Evolutionary conservation across 2,888 invertebrate genomes (phyloP).

Genomic region (Rhodophaea formosa): DNA sequence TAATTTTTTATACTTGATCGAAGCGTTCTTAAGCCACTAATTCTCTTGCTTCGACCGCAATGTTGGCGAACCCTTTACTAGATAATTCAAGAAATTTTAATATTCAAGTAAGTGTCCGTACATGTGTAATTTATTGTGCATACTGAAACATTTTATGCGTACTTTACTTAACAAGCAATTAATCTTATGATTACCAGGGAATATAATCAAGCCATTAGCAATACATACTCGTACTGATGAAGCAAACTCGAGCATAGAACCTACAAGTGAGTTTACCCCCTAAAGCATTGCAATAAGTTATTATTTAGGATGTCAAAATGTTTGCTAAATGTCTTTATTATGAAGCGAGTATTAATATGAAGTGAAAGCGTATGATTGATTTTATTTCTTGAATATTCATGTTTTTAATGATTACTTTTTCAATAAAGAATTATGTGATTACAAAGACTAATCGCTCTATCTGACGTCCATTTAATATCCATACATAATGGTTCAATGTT

Average conservation of each 20-base stretch:
- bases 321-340: slow-evolving; percentile 3
- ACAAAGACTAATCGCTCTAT: too few relatives aligned
- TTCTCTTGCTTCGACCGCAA: background rate
- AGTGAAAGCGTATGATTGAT: background rate
- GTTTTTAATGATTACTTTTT: too few relatives aligned
- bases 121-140: slow-evolving; percentile 9
- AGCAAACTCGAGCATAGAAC: background rate
- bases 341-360: background rate
- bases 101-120: slow-evolving; percentile 29
- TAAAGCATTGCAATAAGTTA: background rate
- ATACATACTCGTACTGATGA: background rate
- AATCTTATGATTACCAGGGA: slow-evolving; percentile 5
- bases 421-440: too few relatives aligned
- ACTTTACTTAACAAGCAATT: slow-evolving; percentile 15
- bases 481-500: too few relatives aligned
- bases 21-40: background rate
- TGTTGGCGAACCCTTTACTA: background rate
- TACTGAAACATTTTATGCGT: background rate
- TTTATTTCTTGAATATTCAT: background rate
- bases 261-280: background rate
- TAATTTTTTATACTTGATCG: too few relatives aligned
- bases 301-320: background rate
- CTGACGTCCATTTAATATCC: too few relatives aligned
- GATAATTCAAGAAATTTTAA: slow-evolving; percentile 28
- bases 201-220: slow-evolving; percentile 8